These are phyloP conservation scores for Amblyopsis rosae DNA, from an alignment of 2,113 vertebrate species.

Conservation along the genomic window DNA sequence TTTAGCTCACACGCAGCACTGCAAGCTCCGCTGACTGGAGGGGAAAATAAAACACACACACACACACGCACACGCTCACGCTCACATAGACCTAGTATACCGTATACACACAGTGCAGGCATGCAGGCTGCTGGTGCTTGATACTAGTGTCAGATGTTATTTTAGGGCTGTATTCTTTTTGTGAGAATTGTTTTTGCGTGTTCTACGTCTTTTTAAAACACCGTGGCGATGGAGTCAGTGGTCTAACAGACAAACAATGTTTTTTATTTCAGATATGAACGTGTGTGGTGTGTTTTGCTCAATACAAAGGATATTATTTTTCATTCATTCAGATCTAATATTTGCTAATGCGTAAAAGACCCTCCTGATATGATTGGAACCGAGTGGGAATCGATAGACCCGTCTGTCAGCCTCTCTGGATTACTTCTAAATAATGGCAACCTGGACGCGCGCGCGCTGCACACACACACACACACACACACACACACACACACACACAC, in stretches of 20 bases:
- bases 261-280: neutral
- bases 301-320: neutral
- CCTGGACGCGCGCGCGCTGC: neutral
- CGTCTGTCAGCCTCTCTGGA: conserved; percentile 46
- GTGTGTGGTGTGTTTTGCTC: neutral
- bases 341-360: conserved; percentile 7
- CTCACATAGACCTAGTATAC: neutral
- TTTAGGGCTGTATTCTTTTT: too few species aligned
- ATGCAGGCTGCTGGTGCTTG: neutral
- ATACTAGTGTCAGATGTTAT: too few species aligned
- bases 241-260: neutral
- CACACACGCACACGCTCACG: conserved; percentile 5
- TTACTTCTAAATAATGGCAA: conserved; percentile 25
- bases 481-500: conserved; percentile 8
- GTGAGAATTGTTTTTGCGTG: too few species aligned
- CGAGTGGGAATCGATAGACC: conserved; percentile 40
- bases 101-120: neutral
- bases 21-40: conserved; percentile 60
- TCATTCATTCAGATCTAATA: conserved; percentile 8
- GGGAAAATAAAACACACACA: conserved; percentile 41
- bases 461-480: neutral
- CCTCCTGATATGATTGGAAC: conserved; percentile 23
- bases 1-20: conserved; percentile 61
- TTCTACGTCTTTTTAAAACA: too few species aligned
- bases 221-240: too few species aligned